These are phyloP conservation scores for Dendrocopos noguchii DNA, from an alignment of 2,113 vertebrate genomes.

Conservation along the genomic window DNA sequence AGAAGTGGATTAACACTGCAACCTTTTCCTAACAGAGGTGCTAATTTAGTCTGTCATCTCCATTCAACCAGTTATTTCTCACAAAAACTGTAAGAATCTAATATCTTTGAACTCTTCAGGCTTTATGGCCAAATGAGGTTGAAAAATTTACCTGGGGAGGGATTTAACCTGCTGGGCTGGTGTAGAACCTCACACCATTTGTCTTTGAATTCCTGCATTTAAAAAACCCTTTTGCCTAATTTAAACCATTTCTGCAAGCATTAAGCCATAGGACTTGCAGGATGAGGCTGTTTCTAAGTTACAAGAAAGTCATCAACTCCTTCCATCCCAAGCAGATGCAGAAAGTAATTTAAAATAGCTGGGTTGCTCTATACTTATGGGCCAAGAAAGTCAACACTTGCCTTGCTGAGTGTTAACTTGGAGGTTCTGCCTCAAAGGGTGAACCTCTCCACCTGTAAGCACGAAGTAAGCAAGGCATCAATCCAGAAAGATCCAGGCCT, in stretches of 20 bases:
- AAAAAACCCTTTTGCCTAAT: background rate
- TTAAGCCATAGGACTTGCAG: background rate
- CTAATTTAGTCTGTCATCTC: constrained; percentile 1
- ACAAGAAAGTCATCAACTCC: background rate
- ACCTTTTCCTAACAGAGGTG: background rate
- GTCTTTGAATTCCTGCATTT: background rate
- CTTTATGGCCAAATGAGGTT: background rate
- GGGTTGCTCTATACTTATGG: background rate
- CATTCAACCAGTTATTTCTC: background rate
- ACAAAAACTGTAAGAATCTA: background rate
- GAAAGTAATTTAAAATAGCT: background rate
- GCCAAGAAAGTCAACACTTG: background rate
- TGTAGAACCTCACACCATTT: background rate
- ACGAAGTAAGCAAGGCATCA: background rate
- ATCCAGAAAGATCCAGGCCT: constrained; percentile 13
- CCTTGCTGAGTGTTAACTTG: background rate
- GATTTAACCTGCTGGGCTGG: background rate
- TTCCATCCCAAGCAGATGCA: background rate
- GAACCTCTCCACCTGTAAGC: constrained; percentile 4
- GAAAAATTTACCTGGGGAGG: background rate
- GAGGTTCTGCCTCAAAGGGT: constrained; percentile 1
- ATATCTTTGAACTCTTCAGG: background rate
- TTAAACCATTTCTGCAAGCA: background rate
- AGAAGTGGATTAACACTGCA: background rate
- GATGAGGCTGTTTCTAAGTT: background rate